phyloP scores from a whole-genome alignment of 2,113 vertebrate genomes.

The Mus musculus region DNA sequence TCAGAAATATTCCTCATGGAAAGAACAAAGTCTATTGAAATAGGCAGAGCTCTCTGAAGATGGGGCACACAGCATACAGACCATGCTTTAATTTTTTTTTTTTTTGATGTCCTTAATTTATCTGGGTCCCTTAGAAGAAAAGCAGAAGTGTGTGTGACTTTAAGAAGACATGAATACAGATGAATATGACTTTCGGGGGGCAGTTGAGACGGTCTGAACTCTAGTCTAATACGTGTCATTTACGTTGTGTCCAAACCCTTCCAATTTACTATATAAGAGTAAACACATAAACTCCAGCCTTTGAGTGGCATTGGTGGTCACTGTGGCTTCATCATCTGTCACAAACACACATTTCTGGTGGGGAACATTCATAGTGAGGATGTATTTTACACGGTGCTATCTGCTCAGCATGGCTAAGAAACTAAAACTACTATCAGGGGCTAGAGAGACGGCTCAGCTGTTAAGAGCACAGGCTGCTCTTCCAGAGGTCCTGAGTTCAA shows the following conservation, averaged over 20 bases:
- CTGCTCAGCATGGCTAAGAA: background rate
- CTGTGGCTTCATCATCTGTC: background rate
- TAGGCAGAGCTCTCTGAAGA: constrained; percentile 29
- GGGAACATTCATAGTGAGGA: background rate
- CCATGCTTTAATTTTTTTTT: background rate
- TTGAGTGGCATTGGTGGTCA: background rate
- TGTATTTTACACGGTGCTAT: background rate
- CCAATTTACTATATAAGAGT: background rate
- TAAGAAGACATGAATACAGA: constrained; percentile 11
- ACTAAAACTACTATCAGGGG: too few species aligned
- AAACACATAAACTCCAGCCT: background rate
- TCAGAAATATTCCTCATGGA: constrained; percentile 32
- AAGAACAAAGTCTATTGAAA: constrained; percentile 27
- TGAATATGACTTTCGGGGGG: background rate
- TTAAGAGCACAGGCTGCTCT: too few species aligned
- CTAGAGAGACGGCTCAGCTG: too few species aligned
- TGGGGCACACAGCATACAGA: background rate
- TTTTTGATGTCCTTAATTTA: constrained; percentile 5
- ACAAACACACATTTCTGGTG: background rate
- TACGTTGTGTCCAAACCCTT: background rate
- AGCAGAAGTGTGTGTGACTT: background rate
- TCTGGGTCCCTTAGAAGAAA: constrained; percentile 23
- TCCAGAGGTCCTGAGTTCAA: too few species aligned
- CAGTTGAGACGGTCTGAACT: background rate
- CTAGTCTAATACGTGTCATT: background rate